These are phyloP conservation scores for Cathartes aura DNA, from an alignment of 2,113 vertebrate genomes.

Conservation along the genomic window DNA sequence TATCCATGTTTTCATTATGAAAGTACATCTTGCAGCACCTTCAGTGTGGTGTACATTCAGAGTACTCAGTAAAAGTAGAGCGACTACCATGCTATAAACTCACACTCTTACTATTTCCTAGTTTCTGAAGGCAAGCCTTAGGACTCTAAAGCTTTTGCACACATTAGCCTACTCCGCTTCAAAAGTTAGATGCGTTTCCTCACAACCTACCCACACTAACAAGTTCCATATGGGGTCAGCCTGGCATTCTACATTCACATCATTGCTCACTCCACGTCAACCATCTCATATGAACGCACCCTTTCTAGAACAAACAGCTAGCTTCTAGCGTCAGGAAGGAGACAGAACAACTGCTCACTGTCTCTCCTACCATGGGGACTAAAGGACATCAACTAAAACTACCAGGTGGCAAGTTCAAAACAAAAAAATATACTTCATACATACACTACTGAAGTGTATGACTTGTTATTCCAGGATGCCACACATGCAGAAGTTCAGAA, in stretches of 20 bases:
- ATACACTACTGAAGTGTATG: fast-evolving
- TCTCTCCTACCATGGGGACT: background rate
- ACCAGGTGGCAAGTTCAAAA: background rate
- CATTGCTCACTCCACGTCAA: background rate
- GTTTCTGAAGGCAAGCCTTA: background rate
- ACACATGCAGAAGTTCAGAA: background rate
- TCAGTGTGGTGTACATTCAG: background rate
- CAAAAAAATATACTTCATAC: background rate
- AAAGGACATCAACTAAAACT: background rate
- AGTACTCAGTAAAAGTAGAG: background rate
- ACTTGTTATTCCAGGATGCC: background rate
- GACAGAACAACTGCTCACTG: background rate
- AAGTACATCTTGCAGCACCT: background rate
- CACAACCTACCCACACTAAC: background rate
- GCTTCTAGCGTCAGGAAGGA: background rate
- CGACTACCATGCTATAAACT: background rate
- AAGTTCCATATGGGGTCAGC: background rate
- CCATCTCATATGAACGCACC: background rate
- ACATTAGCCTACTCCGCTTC: background rate
- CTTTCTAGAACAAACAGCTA: background rate
- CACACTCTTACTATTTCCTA: background rate
- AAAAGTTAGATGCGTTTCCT: background rate
- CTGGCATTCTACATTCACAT: background rate
- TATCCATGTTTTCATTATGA: background rate
- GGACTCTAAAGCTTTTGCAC: background rate